Evolutionary conservation across 2,888 invertebrate species (phyloP).

Genomic region (Fissipunctia ypsillon): DNA sequence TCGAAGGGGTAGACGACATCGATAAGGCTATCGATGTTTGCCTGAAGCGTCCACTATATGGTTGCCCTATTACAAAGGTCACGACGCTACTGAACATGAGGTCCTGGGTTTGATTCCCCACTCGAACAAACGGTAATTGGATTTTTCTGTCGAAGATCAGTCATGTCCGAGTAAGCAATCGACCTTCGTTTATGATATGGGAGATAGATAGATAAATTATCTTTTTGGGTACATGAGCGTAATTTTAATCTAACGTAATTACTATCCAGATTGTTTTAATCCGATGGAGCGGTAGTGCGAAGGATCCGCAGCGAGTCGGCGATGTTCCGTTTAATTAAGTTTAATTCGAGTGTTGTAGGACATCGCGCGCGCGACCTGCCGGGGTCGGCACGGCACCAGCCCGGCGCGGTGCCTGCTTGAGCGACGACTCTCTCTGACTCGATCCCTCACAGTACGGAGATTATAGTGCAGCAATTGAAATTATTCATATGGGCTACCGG

Average conservation of each 20-base stretch:
- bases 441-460: neutral
- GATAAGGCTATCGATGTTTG: neutral
- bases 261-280: conserved; percentile 5
- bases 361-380: neutral
- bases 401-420: neutral
- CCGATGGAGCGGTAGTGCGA: neutral
- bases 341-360: conserved; percentile 9
- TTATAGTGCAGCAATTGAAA: neutral
- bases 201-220: neutral
- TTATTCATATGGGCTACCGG: neutral
- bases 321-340: conserved; percentile 47
- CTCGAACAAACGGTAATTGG: too few species aligned
- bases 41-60: neutral
- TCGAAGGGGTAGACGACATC: neutral
- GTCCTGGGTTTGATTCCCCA: neutral
- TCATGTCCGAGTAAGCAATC: neutral
- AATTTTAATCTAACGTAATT: neutral
- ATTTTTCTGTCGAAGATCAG: too few species aligned
- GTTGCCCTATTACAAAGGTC: neutral
- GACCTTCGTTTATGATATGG: neutral
- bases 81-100: neutral
- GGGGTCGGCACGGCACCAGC: neutral
- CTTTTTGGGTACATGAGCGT: neutral
- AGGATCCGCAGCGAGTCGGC: conserved; percentile 12
- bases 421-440: neutral